Conservation (phyloP, 2,888 invertebrate genomes). For the Punctoribates punctum region DNA sequence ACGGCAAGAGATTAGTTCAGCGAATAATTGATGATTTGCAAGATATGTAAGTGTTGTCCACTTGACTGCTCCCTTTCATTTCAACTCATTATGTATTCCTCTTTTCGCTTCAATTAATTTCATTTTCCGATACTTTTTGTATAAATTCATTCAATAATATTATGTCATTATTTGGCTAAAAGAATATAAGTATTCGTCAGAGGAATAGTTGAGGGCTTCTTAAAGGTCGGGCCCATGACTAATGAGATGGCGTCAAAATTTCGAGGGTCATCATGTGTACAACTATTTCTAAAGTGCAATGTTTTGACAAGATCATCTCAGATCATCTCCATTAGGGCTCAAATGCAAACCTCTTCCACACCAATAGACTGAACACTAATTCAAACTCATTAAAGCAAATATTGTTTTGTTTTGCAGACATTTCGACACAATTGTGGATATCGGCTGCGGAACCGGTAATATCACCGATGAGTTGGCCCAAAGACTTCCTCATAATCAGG, state of each 20-base stretch:
- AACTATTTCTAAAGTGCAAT: no score
- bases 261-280: no score
- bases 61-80: neutral
- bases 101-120: neutral
- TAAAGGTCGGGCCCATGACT: no score
- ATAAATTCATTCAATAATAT: no score
- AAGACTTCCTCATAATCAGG: neutral
- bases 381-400: no score
- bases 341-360: neutral
- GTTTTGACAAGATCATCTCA: no score
- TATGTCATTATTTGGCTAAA: no score
- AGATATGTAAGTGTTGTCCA: conserved; percentile 24
- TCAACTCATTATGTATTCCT: neutral
- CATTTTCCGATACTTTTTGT: neutral
- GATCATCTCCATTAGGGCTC: no score
- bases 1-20: conserved; percentile 29
- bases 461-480: conserved; percentile 18
- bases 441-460: conserved; percentile 45
- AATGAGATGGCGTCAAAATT: no score
- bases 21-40: conserved; percentile 31
- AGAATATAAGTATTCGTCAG: no score
- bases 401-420: conserved; percentile 13
- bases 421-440: conserved; percentile 43
- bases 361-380: no score
- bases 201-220: no score